These are phyloP conservation scores for Thunnus albacares DNA, from an alignment of 2,797 vertebrate genomes.

Conservation along the genomic window DNA sequence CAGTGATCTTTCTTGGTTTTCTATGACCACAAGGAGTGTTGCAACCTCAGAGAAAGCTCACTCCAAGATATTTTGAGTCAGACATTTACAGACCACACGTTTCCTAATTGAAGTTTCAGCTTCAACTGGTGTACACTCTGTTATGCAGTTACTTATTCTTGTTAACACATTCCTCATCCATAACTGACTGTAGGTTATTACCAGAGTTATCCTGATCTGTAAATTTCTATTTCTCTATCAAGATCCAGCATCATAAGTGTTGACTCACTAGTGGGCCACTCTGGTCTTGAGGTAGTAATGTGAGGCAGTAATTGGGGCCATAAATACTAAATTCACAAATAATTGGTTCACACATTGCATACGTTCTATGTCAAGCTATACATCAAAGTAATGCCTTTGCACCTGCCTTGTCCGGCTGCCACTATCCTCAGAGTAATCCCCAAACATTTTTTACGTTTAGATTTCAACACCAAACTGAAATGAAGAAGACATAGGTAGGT, in stretches of 20 bases:
- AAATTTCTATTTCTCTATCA: neutral
- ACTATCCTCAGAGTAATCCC: neutral
- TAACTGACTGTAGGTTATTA: neutral
- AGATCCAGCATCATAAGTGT: neutral
- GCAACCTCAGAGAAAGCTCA: slow-evolving; percentile 42
- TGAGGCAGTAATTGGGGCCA: slow-evolving; percentile 18
- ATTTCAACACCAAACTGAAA: slow-evolving; percentile 22
- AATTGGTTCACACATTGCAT: slow-evolving; percentile 11
- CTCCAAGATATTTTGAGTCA: slow-evolving; percentile 46
- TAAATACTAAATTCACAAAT: slow-evolving; percentile 26
- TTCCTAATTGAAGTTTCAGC: slow-evolving; percentile 43
- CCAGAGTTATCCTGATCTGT: neutral
- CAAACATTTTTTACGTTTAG: slow-evolving; percentile 9
- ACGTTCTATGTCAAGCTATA: slow-evolving; percentile 26
- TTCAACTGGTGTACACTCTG: neutral
- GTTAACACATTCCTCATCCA: neutral
- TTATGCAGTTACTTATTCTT: neutral
- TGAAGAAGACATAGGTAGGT: neutral
- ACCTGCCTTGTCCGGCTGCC: slow-evolving; percentile 21
- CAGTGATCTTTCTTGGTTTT: slow-evolving; percentile 42
- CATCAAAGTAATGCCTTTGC: slow-evolving; percentile 38
- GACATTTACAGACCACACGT: slow-evolving; percentile 23
- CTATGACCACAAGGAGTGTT: slow-evolving; percentile 45
- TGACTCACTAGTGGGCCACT: neutral
- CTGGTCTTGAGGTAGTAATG: slow-evolving; percentile 5